Percentiles rank a stretch among this genome's conserved stretches.
These are phyloP conservation scores for Conomelus anceps DNA, from an alignment of 2,888 invertebrate genomes.

Conservation along the genomic window DNA sequence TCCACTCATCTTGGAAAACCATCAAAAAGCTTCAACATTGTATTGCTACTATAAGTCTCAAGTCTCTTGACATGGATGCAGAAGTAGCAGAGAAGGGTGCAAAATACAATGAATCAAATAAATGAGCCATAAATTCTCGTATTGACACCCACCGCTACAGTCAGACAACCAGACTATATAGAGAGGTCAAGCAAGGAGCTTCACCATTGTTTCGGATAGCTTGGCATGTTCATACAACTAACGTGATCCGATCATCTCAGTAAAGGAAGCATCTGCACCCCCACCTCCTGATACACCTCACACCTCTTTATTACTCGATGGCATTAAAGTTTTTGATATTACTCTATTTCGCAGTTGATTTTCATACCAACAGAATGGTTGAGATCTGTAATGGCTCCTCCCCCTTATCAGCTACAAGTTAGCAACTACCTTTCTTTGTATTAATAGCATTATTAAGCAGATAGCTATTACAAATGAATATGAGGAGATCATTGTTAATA, in stretches of 20 bases:
- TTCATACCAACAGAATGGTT: too few species aligned
- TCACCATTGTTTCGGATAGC: not conserved
- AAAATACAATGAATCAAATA: not conserved
- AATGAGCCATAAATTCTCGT: not conserved
- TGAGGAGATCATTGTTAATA: too few species aligned
- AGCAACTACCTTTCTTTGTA: too few species aligned
- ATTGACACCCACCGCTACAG: not conserved
- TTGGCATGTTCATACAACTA: not conserved
- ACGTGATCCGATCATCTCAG: not conserved
- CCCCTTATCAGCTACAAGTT: too few species aligned
- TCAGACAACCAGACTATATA: not conserved
- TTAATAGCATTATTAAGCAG: too few species aligned
- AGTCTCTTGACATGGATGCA: not conserved
- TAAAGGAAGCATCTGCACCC: not conserved
- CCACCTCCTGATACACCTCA: not conserved
- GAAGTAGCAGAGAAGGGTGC: not conserved
- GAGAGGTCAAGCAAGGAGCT: not conserved
- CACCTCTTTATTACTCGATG: not conserved
- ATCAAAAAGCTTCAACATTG: too few species aligned
- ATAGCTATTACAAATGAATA: too few species aligned
- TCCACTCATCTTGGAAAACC: too few species aligned
- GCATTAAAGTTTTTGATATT: too few species aligned
- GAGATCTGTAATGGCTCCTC: too few species aligned
- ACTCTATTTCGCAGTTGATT: too few species aligned
- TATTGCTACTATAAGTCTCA: too few species aligned